These are phyloP conservation scores for Petrocephalus zakoni DNA, from an alignment of 2,113 vertebrate species.

Conservation along the genomic window DNA sequence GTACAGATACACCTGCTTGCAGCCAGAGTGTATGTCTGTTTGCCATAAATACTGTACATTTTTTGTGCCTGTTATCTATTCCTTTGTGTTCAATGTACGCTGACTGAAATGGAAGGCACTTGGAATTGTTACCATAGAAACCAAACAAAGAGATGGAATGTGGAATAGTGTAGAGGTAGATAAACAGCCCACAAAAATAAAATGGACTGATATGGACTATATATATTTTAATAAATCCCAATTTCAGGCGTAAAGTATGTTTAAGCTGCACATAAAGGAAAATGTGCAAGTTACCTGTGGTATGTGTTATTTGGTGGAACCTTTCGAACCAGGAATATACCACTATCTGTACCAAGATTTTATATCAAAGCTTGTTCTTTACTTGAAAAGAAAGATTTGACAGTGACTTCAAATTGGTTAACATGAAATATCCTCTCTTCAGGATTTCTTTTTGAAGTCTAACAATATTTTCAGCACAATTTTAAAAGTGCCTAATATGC, in stretches of 20 bases:
- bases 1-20: neutral
- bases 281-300: neutral
- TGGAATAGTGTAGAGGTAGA: constrained; percentile 61
- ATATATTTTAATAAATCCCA: neutral
- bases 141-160: constrained; percentile 67
- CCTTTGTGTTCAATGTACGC: constrained; percentile 23
- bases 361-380: neutral
- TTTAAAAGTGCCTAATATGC: neutral
- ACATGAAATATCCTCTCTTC: neutral
- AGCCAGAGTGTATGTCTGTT: neutral
- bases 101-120: constrained; percentile 50
- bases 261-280: neutral
- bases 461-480: neutral
- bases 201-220: neutral
- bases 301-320: neutral
- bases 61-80: constrained; percentile 7
- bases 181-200: constrained; percentile 35
- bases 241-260: neutral
- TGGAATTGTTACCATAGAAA: constrained; percentile 66
- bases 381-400: neutral
- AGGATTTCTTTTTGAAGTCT: neutral
- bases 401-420: neutral
- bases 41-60: constrained; percentile 15
- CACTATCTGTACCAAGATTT: neutral
- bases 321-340: neutral